Evolutionary conservation across 2,888 invertebrate genomes (phyloP), one percentile per base, ranked within the genome.

Genomic region (Drosophila mulleri): DNA sequence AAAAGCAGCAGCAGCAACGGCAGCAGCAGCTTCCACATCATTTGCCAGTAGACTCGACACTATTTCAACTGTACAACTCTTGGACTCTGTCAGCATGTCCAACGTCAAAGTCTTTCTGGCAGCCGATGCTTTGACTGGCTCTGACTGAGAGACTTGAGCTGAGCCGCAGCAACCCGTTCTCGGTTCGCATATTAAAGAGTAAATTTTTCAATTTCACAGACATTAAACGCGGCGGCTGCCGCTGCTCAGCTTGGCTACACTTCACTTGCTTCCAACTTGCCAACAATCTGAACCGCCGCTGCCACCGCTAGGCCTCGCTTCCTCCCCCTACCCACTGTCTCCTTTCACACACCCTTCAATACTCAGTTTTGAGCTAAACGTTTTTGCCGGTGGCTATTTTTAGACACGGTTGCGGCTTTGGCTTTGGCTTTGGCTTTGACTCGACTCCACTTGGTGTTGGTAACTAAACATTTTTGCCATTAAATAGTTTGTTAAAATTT

Each of bases 171-270:
- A 63, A 66, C 75, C 52, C 80, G 80, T 79, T 77, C 79, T 68
- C 83, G 81, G 84, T 89, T 85, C 88, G 84, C 84, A 85, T 85
- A 85, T 85, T 85, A 85, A 85, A 89, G 89, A 85, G 88, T 88
- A 89, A 78, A 86, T 86, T 89, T 86, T 86, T 88, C 86, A 87
- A 87, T 87, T 87, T 87, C 90, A 89, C 90, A 90, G 89, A 88
- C 86, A 87, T 87, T 90, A 87, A 89, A 88, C 86, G 85, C 86
- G 83, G 71, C 88, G 67, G 83, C 88, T 78, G 72, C 59, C 64
- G 70, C 61, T 63, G 69, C 65, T 64, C 52, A 62, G 57, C 82
- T 67, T 59, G 63, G 62, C 74, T 71, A 68, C 66, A 61, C 87
- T 83, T 58, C 65, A 80, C 60, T 71, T 75, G 67, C 71, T 52